Base-by-base conservation (phyloP, 2,888 invertebrate genomes). In the Xylota sylvarum region DNA sequence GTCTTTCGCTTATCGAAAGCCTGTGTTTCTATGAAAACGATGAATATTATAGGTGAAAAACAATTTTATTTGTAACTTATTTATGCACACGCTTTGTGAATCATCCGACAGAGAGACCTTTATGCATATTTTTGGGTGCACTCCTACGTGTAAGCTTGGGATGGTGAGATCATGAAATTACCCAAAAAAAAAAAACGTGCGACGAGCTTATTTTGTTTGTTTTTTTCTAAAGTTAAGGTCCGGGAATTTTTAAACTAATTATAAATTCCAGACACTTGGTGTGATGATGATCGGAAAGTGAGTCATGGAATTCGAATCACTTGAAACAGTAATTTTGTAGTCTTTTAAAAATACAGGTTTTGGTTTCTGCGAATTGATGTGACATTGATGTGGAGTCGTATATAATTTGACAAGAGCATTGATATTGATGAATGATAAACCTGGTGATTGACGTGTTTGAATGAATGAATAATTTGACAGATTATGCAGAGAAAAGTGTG, bases 111-210 rank as follows among this genome's bases (percentile, higher is more conserved):
- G 48, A 19, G 40, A 43, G 50, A 62, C 62, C 52, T 37, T 64
- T 40, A 43, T 10, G 64, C n/a, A 40, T 19, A n/a, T 55, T 70
- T 62, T 60, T 62, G 52, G 69, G 78, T 78, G 78, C 78, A 78
- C 78, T 70, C 70, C 78, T 78, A 78, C 78, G 78, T 78, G 74
- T 74, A 43, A 43, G 40, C 64, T 55, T 32, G 43, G 23, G 40
- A 17, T 23, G 78, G 69, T 78, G 78, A 78, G 78, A 69, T 78
- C 78, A 78, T 70, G 32, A 14, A 52, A 14, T 58, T 14, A 6
- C 12, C 43, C 27, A 17, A 23, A 48, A 50, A 50, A 0, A n/a
- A n/a, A n/a, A n/a, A n/a, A n/a, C n/a, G n/a, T 14, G 12, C 4
- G 40, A 23, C 23, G 40, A 40, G 12, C 40, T 40, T 40, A n/a